These are phyloP conservation scores for Trichechus manatus DNA, from an alignment of 2,113 vertebrate species.

Conservation along the genomic window DNA sequence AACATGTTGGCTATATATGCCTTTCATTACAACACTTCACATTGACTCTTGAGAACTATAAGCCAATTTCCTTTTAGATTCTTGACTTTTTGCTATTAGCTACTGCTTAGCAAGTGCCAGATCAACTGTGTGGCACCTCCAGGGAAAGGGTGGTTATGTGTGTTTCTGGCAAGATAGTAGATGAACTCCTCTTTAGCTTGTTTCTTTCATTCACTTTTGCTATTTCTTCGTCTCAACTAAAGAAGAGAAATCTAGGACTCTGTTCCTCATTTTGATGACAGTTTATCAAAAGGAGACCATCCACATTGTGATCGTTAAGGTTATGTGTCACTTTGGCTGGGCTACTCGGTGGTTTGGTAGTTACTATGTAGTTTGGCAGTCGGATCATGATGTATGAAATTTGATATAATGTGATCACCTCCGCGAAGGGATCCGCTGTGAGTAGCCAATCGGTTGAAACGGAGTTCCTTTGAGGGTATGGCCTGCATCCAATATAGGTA, in stretches of 20 bases:
- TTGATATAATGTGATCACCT: too few species aligned
- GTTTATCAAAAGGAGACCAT: neutral
- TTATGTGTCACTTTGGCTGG: too few species aligned
- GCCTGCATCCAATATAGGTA: too few species aligned
- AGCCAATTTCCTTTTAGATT: conserved; percentile 42
- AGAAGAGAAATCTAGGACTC: neutral
- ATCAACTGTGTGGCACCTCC: neutral
- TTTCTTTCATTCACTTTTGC: neutral
- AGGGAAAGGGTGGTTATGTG: neutral
- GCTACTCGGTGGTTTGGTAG: too few species aligned
- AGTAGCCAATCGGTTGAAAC: too few species aligned
- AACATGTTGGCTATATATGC: conserved; percentile 27
- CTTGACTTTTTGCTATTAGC: conserved; percentile 45
- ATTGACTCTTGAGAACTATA: neutral
- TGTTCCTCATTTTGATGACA: neutral
- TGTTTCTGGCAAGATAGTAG: conserved; percentile 22
- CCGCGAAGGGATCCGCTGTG: too few species aligned
- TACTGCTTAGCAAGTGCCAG: conserved; percentile 46
- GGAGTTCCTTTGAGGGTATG: too few species aligned
- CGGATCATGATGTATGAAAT: too few species aligned
- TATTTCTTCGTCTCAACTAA: neutral
- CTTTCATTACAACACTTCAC: conserved; percentile 34
- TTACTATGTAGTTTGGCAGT: too few species aligned
- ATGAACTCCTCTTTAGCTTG: neutral
- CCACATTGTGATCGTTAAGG: too few species aligned